phyloP scores from a whole-genome alignment of 1,140 invertebrate genomes.

The Parasteatoda tepidariorum region DNA sequence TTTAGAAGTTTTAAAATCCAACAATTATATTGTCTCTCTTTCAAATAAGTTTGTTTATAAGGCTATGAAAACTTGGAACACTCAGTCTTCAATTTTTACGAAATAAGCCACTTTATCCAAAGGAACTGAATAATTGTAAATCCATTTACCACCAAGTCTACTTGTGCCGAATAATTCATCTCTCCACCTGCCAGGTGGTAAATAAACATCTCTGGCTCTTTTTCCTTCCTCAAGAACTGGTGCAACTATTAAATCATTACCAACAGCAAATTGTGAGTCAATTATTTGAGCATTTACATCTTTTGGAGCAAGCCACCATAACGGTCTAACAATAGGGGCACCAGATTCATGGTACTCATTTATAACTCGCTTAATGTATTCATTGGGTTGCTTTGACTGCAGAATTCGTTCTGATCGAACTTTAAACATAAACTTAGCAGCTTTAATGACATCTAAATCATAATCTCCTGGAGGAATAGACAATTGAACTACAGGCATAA shows the following conservation, averaged over 20 bases:
- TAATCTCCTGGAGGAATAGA: slow-evolving; percentile 90
- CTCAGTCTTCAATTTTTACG: slow-evolving; percentile 64
- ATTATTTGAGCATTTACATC: slow-evolving; percentile 83
- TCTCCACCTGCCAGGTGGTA: slow-evolving; percentile 88
- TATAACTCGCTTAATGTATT: slow-evolving; percentile 76
- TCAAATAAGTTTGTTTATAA: too few species aligned
- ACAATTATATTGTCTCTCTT: too few species aligned
- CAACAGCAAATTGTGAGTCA: slow-evolving; percentile 89
- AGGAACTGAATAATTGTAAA: slow-evolving; percentile 85
- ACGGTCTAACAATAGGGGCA: slow-evolving; percentile 82
- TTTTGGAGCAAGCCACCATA: slow-evolving; percentile 91
- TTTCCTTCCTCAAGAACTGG: slow-evolving; percentile 81
- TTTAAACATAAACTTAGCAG: slow-evolving; percentile 80
- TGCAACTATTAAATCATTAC: slow-evolving; percentile 90
- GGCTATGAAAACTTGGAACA: background rate
- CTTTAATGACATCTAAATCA: slow-evolving; percentile 81
- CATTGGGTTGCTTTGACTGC: slow-evolving; percentile 44
- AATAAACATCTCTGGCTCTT: slow-evolving; percentile 79
- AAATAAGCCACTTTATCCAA: slow-evolving; percentile 86
- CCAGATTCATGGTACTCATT: slow-evolving; percentile 79
- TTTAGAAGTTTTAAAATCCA: too few species aligned
- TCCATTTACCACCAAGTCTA: slow-evolving; percentile 87
- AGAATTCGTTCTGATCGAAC: slow-evolving; percentile 80
- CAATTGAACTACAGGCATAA: slow-evolving; percentile 91
- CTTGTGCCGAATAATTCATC: slow-evolving; percentile 87